phyloP scores from a whole-genome alignment of 2,113 vertebrate genomes.

The Apeltes quadracus region DNA sequence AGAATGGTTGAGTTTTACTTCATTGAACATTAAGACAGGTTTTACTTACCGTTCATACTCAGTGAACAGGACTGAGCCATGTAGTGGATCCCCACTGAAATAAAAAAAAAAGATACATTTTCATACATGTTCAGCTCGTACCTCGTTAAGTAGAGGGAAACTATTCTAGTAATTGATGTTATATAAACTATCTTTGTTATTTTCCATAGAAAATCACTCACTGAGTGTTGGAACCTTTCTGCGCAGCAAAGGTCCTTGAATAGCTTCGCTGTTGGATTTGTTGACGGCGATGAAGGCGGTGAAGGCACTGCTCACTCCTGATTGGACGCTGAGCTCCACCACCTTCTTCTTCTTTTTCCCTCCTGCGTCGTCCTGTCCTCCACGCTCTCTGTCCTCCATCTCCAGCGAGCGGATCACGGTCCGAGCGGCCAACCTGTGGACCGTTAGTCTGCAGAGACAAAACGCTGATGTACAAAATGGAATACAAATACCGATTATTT shows the following conservation, averaged over 20 bases:
- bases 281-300: constrained; percentile 84
- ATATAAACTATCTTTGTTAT: too few species aligned
- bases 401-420: constrained; percentile 80
- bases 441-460: constrained; percentile 71
- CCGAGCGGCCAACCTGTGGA: constrained; percentile 83
- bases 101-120: too few species aligned
- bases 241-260: constrained; percentile 73
- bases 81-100: too few species aligned
- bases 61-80: too few species aligned
- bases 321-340: constrained; percentile 79
- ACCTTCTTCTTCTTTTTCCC: constrained; percentile 70
- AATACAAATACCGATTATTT: background rate
- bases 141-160: background rate
- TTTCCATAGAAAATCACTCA: constrained; percentile 29
- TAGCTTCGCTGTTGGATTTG: constrained; percentile 54
- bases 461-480: background rate
- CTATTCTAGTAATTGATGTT: too few species aligned
- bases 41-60: too few species aligned
- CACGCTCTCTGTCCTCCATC: constrained; percentile 21
- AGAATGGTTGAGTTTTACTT: too few species aligned
- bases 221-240: constrained; percentile 63
- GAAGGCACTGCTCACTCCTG: constrained; percentile 82
- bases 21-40: too few species aligned
- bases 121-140: background rate
- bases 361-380: constrained; percentile 15